A percentile compares a stretch with the other conserved stretches of the same genome.
These are phyloP conservation scores for Pachypanchax playfairii DNA, from an alignment of 2,113 vertebrate genomes.

Conservation along the genomic window DNA sequence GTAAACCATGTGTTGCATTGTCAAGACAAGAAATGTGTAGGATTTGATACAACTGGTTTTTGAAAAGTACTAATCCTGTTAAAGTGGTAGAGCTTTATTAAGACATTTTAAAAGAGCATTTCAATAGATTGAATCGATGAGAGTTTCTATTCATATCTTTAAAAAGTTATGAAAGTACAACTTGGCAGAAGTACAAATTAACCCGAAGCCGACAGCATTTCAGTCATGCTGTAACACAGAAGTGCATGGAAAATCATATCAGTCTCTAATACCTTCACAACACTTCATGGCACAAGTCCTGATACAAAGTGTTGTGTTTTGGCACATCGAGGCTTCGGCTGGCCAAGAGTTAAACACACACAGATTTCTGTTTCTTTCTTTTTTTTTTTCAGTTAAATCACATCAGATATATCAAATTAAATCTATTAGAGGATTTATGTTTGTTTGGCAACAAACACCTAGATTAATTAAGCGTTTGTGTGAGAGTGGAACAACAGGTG, in stretches of 20 bases:
- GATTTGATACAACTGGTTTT: too few species aligned
- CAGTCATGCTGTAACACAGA: slow-evolving; percentile 16
- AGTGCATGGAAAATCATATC: slow-evolving; percentile 30
- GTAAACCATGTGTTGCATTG: too few species aligned
- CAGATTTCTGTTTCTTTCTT: too few species aligned
- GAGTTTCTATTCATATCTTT: too few species aligned
- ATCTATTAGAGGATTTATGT: slow-evolving; percentile 54
- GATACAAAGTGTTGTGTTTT: slow-evolving; percentile 45
- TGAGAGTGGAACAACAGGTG: slow-evolving; percentile 83
- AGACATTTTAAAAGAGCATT: too few species aligned
- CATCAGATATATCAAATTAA: slow-evolving; percentile 40
- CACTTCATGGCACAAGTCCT: neutral
- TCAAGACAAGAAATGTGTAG: too few species aligned
- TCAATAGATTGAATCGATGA: too few species aligned
- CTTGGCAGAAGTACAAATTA: too few species aligned
- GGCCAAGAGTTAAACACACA: slow-evolving; percentile 30
- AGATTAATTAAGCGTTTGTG: slow-evolving; percentile 71
- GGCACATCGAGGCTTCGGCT: slow-evolving; percentile 15
- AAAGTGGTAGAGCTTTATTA: too few species aligned
- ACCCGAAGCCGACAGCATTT: neutral
- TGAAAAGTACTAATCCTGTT: too few species aligned
- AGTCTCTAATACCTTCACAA: slow-evolving; percentile 30
- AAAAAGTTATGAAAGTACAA: too few species aligned
- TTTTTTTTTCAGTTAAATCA: too few species aligned
- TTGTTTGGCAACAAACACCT: slow-evolving; percentile 77